Evolutionary conservation across 2,797 vertebrate species (phyloP).

Genomic region (Prunella strophiata): DNA sequence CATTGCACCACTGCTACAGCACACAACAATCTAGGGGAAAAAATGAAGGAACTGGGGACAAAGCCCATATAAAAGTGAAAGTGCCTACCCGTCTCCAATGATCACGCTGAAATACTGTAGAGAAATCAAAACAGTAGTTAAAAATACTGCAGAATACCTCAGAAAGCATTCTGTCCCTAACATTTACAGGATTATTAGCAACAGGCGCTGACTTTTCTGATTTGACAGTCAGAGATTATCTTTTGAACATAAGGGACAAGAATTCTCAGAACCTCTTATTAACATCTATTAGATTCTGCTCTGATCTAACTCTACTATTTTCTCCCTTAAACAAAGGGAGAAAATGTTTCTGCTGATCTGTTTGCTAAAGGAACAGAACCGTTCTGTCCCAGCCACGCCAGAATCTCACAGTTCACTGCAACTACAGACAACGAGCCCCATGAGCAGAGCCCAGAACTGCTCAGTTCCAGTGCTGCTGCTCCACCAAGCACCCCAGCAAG

Average conservation of each 20-base stretch:
- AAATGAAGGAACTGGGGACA: not conserved
- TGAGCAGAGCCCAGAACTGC: not conserved
- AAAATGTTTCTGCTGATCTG: not conserved
- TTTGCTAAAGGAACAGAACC: not conserved
- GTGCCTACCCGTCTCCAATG: constrained; percentile 50
- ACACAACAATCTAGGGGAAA: not conserved
- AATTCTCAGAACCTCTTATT: not conserved
- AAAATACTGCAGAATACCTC: not conserved
- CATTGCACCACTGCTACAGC: constrained; percentile 34
- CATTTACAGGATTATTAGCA: not conserved
- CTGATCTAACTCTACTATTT: not conserved
- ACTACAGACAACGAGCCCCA: not conserved
- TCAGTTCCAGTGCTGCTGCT: fast-evolving
- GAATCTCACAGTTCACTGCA: not conserved
- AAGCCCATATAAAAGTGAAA: constrained; percentile 35
- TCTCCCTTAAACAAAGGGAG: not conserved
- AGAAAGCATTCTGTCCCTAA: not conserved
- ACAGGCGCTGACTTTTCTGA: not conserved
- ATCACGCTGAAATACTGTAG: constrained; percentile 53
- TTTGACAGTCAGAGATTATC: not conserved
- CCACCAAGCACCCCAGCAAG: fast-evolving
- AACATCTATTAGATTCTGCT: not conserved
- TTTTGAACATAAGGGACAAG: not conserved
- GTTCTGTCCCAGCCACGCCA: not conserved
- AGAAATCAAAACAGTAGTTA: constrained; percentile 52